Evolutionary conservation across 2,113 vertebrate genomes (phyloP), one percentile per base, ranked within the genome.

Genomic region (Notiomystis cincta): DNA sequence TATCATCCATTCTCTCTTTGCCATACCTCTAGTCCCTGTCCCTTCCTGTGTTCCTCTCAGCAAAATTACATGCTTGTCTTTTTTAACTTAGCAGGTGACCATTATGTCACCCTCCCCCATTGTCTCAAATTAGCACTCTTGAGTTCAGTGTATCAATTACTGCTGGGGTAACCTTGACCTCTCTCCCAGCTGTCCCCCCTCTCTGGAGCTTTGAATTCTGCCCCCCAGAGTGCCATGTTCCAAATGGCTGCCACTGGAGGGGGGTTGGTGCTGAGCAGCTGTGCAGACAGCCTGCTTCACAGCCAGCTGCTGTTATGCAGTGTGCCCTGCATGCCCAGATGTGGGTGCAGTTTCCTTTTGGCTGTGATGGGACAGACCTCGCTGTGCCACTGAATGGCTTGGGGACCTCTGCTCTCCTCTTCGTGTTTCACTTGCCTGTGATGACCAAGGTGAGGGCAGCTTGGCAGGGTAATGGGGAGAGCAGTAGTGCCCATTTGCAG

Each of bases 41-140:
- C 23, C 25, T 84, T 54, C 61, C 58, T 81, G 13, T 13, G 38
- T 53, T 81, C 65, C 69, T 92, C 66, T 81, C 30, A 20, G 62
- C 54, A 78, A 96, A 89, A 71, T 54, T 23, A 72, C 7, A 16
- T 60, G 56, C 77, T 89, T 84, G 76, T 91, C 78, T 93, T 91
- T 93, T 93, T 84, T 87, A 90, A 87, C 65, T 81, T 87, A 96
- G 95, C 92, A 76, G 65, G 30, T 96, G 96, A 93, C 90, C 65
- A 89, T 8, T 67, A 10, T 90, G 82, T 94, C 72, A 73, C 77
- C 80, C 89, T 94, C 93, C 90, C 76, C 60, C 89, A 64, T 19
- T 78, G 88, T 94, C 95, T 96, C 90, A 92, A 82, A 95, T 97
- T 96, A 97, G 93, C 88, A 31, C 86, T 94, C 82, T 79, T 90